Base-by-base conservation (phyloP, 1,140 invertebrate species). In the Bathynomus jamesi region DNA sequence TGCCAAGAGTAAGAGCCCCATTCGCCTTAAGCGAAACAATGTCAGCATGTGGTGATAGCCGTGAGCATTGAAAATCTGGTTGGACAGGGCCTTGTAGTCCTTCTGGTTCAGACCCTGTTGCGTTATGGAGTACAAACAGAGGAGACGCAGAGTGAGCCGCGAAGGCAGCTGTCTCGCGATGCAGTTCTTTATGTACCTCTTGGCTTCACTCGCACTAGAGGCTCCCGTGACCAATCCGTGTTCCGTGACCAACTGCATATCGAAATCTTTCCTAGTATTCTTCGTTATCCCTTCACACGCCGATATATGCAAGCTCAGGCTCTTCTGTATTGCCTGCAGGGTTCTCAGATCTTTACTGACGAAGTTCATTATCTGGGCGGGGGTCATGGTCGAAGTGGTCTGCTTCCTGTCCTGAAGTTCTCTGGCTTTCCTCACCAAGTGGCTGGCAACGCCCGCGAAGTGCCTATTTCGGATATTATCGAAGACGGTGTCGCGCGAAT, bases 251-350 rank as follows among this genome's bases (percentile, higher is more conserved):
- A 70, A 29, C 29, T 70, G 69, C 17, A 65, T 62, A 63, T 70
- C 69, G 13, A 70, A 70, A 29, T 70, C 69, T 27, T 64, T 61
- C 28, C 40, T n/a, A 3, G 29, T 64, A 2, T 32, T 64, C 27
- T 65, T 63, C 2, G 69, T 70, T 61, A 70, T 70, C 2, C 40
- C 61, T 65, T 70, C 69, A 40, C 69, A 70, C 13, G 64, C 61
- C n/a, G 61, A 65, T 30, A 70, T 60, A 32, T 70, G 62, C 29
- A 70, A 27, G 4, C 40, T 64, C 17, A 70, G 31, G 24, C 61
- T 70, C 29, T 70, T 63, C 69, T 70, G 69, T 60, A 64, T 31
- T 24, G 61, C 62, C 17, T 70, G 69, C 11, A 70, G 21, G 7
- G 29, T 25, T 40, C 61, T 62, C 13, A 70, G 27, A 25, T 70